Conservation (phyloP, 2,797 vertebrate species). For the Betta splendens region DNA sequence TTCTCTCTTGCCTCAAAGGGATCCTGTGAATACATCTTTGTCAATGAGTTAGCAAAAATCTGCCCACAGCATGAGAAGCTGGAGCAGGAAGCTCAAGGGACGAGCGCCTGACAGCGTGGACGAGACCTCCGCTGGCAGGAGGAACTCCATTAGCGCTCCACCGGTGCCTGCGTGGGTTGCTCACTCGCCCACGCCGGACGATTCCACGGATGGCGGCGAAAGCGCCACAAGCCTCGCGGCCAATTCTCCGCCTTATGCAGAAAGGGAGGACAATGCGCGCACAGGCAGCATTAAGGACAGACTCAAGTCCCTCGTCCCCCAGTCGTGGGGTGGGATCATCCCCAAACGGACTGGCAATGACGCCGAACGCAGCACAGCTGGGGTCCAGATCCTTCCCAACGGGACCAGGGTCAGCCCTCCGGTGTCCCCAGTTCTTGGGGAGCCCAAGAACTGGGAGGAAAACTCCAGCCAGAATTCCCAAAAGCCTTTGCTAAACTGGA, state of each 20-base stretch:
- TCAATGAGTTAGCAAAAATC: conserved; percentile 29
- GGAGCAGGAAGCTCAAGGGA: conserved; percentile 41
- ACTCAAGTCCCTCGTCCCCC: conserved; percentile 68
- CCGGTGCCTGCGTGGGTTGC: conserved; percentile 58
- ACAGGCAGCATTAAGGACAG: conserved; percentile 57
- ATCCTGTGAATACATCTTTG: conserved; percentile 5
- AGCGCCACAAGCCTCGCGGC: conserved; percentile 28
- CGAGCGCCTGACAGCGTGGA: conserved; percentile 32
- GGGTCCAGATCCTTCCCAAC: conserved; percentile 70
- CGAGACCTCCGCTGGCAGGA: conserved; percentile 42
- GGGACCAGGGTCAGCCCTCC: conserved; percentile 76
- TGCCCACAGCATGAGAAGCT: conserved; percentile 61
- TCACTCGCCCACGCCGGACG: conserved; percentile 56
- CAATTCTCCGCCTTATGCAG: conserved; percentile 26
- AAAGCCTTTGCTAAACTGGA: conserved; percentile 51
- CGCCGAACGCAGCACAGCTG: conserved; percentile 31
- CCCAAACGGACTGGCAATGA: conserved; percentile 40
- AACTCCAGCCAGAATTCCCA: conserved; percentile 54
- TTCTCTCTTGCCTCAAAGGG: conserved; percentile 3
- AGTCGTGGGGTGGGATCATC: conserved; percentile 66
- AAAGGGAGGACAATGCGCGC: conserved; percentile 17
- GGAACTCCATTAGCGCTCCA: conserved; percentile 38
- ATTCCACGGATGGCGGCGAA: conserved; percentile 36
- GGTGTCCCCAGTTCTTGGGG: conserved; percentile 70
- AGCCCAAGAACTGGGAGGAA: conserved; percentile 43